phyloP scores from a whole-genome alignment of 2,797 vertebrate genomes.

The Myotis findleyi region DNA sequence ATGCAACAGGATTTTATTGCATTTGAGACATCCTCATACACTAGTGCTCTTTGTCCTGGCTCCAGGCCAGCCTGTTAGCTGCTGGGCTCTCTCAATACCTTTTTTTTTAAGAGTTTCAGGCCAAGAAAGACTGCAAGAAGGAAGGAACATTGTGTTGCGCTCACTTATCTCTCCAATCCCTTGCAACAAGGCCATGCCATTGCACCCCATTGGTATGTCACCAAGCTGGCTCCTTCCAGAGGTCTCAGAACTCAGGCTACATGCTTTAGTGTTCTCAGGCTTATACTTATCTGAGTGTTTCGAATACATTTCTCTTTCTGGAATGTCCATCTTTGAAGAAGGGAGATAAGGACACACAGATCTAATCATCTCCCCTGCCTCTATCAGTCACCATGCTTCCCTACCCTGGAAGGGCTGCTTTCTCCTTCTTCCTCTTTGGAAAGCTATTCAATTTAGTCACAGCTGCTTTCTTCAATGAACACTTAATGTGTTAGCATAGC shows the following conservation, averaged over 20 bases:
- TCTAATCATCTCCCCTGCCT: neutral
- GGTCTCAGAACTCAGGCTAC: neutral
- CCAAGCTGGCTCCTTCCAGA: neutral
- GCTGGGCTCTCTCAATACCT: neutral
- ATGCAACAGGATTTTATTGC: neutral
- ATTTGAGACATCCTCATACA: neutral
- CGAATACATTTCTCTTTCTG: neutral
- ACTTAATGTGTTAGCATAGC: neutral
- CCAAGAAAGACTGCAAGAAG: neutral
- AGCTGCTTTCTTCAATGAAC: constrained; percentile 31
- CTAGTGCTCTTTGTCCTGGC: neutral
- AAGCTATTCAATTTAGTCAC: neutral
- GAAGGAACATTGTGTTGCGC: neutral
- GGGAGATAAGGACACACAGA: neutral
- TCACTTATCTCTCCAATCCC: neutral
- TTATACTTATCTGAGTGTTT: neutral
- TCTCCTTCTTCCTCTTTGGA: neutral
- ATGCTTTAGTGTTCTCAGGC: neutral
- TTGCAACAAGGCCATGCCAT: neutral
- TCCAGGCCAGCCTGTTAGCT: neutral
- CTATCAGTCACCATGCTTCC: neutral
- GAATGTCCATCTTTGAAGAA: neutral
- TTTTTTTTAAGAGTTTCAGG: neutral
- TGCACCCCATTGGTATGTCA: neutral
- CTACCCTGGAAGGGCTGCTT: neutral